phyloP scores from a whole-genome alignment of 2,888 invertebrate species.

The Bursaphelenchus okinawaensis region DNA sequence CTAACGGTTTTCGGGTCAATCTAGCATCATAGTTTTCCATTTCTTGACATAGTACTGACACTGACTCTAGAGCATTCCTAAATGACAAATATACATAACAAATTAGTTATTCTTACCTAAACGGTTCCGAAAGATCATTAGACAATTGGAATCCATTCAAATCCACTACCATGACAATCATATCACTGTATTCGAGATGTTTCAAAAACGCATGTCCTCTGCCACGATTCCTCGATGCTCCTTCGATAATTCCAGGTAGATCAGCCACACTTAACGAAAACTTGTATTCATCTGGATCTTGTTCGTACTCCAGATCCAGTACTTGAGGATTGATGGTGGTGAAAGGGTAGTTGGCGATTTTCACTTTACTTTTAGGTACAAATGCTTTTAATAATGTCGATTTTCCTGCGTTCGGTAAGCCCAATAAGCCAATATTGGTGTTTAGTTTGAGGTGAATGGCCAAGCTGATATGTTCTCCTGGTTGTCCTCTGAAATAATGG shows the following conservation, averaged over 20 bases:
- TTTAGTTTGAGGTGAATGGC: constrained; percentile 47
- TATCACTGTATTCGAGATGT: constrained; percentile 50
- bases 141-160: constrained; percentile 46
- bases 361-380: constrained; percentile 43
- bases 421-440: constrained; percentile 51
- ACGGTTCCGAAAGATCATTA: constrained; percentile 38
- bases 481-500: constrained; percentile 27
- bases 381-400: constrained; percentile 51
- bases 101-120: constrained; percentile 26
- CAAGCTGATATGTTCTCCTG: constrained; percentile 36
- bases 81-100: constrained; percentile 4
- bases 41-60: constrained; percentile 45
- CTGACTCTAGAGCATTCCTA: constrained; percentile 42
- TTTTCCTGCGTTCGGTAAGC: constrained; percentile 56
- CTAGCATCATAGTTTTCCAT: constrained; percentile 39
- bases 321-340: constrained; percentile 42
- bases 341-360: constrained; percentile 52
- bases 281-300: background rate
- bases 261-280: constrained; percentile 50
- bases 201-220: constrained; percentile 48
- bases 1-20: constrained; percentile 37
- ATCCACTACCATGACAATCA: constrained; percentile 51
- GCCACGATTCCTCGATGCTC: constrained; percentile 47
- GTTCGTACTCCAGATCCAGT: constrained; percentile 24
- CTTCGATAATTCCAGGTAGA: constrained; percentile 51